A percentile compares a stretch with the other conserved stretches of the same genome.
Evolutionary conservation across 1,140 invertebrate species (phyloP).

Genomic region (Drosophila santomea): DNA sequence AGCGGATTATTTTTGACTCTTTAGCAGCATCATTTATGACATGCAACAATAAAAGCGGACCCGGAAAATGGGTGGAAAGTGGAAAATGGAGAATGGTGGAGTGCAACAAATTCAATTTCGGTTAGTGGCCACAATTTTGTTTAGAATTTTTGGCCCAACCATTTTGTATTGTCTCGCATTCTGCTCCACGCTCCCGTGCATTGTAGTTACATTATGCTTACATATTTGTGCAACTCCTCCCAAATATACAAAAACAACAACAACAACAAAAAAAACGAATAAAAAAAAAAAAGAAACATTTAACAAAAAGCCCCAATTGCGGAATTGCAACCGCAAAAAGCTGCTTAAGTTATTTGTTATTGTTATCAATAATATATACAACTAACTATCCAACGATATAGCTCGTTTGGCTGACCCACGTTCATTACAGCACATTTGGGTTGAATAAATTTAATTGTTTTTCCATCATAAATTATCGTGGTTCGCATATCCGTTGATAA

Average conservation of each 20-base stretch:
- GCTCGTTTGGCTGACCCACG: constrained; percentile 22
- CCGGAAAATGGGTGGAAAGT: background rate
- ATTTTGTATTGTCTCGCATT: constrained; percentile 64
- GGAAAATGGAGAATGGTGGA: background rate
- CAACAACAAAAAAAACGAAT: background rate
- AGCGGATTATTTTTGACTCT: constrained; percentile 78
- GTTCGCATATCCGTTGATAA: constrained; percentile 18
- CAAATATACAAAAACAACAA: background rate
- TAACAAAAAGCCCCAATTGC: constrained; percentile 24
- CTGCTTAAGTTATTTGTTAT: constrained; percentile 66
- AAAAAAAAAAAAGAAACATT: constrained; percentile 14
- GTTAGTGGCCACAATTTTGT: constrained; percentile 77
- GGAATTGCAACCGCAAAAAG: constrained; percentile 17
- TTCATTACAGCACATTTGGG: constrained; percentile 22
- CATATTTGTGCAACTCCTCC: constrained; percentile 34
- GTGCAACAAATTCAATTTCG: constrained; percentile 65
- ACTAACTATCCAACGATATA: constrained; percentile 20
- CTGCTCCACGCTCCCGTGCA: constrained; percentile 39
- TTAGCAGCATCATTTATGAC: constrained; percentile 81
- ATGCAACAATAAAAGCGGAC: constrained; percentile 69
- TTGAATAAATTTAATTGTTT: constrained; percentile 45
- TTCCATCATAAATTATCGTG: constrained; percentile 39
- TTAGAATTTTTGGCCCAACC: constrained; percentile 58
- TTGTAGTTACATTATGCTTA: constrained; percentile 55
- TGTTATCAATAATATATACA: constrained; percentile 53